These are phyloP conservation scores for Cephus pygmeus DNA, from an alignment of 2,888 invertebrate species.

Conservation along the genomic window DNA sequence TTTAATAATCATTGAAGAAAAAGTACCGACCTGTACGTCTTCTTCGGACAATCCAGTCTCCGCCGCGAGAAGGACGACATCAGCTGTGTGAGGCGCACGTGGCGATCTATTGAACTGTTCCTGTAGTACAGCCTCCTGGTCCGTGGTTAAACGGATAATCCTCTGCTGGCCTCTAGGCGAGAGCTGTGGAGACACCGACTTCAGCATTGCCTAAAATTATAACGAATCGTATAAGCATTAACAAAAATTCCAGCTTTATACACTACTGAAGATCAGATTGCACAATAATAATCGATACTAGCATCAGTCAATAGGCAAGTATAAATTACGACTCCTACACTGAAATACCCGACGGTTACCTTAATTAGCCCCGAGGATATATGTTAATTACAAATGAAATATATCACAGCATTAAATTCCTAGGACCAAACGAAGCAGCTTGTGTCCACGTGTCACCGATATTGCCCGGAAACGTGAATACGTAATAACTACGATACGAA, in stretches of 20 bases:
- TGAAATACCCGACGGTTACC: neutral
- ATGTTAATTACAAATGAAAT: neutral
- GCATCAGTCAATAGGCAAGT: neutral
- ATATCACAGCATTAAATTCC: neutral
- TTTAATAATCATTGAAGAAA: neutral
- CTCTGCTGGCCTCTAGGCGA: conserved; percentile 38
- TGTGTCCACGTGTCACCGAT: neutral
- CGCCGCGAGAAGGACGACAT: conserved; percentile 67
- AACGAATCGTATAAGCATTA: neutral
- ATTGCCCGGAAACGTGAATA: neutral
- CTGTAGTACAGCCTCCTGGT: conserved; percentile 67
- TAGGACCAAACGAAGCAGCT: neutral
- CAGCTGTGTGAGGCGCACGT: conserved; percentile 67
- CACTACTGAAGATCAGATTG: neutral
- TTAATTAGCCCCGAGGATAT: neutral
- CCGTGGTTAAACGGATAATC: conserved; percentile 59
- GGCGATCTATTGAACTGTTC: conserved; percentile 67
- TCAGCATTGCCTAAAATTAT: conserved; percentile 40
- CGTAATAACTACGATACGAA: neutral
- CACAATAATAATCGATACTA: neutral
- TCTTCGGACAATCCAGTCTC: conserved; percentile 68
- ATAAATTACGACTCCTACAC: neutral
- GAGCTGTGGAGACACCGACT: conserved; percentile 37
- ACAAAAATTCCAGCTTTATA: neutral
- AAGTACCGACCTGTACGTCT: conserved; percentile 64